Evolutionary conservation across 2,888 invertebrate genomes (phyloP).

Genomic region (Sepioteuthis lessoniana): DNA sequence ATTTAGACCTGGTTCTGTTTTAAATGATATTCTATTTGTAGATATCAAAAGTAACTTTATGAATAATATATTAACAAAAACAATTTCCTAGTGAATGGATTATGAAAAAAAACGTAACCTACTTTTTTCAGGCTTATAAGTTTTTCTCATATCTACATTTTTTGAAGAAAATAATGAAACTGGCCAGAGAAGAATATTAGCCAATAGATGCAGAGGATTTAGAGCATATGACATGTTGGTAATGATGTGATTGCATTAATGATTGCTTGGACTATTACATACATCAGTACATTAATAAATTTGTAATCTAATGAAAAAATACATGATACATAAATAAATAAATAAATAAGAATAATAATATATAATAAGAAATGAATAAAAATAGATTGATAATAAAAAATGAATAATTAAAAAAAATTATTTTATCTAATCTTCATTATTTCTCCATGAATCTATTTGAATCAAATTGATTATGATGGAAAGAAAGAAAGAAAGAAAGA

Average conservation of each 20-base stretch:
- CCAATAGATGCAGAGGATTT: neutral
- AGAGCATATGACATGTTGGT: neutral
- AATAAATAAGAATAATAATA: no score
- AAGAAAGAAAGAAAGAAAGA: no score
- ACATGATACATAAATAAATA: no score
- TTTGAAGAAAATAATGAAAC: neutral
- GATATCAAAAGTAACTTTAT: neutral
- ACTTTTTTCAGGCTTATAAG: neutral
- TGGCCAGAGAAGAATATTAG: neutral
- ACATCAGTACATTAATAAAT: no score
- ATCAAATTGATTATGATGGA: no score
- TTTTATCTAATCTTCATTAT: no score
- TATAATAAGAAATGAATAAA: no score
- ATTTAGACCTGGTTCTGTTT: neutral
- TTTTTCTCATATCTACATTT: neutral
- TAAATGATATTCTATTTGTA: neutral
- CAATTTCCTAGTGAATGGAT: neutral
- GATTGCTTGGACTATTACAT: no score
- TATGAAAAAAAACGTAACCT: neutral
- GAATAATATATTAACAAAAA: constrained; percentile 6
- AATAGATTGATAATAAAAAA: no score
- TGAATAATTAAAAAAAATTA: no score
- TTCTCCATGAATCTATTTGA: no score
- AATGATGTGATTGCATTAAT: neutral
- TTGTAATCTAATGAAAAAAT: no score